Base-by-base conservation (phyloP, 2,888 invertebrate species). In the Leptopilina drosophilae region DNA sequence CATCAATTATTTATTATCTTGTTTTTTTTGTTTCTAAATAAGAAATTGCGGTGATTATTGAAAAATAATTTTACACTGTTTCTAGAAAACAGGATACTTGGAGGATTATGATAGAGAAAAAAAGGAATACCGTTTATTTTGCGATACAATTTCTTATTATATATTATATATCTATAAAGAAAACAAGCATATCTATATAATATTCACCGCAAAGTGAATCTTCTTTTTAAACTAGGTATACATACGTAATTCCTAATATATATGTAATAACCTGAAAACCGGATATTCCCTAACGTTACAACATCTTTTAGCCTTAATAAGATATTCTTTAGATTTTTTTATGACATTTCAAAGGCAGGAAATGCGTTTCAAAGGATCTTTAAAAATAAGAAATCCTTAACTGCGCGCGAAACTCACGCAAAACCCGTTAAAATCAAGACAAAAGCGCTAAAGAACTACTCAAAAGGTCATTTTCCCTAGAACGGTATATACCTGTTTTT, bases 311-410 rank as follows among this genome's bases (percentile, higher is more conserved):
- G 11, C 49, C 49, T 49, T 49, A 49, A 49, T 49, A 49, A 49
- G 49, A 49, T 49, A 11, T 49, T 11, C 49, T 49, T 42, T 8
- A 49, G 49, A 2, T 49, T 49, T 49, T 62, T 62, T 62, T 62
- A 62, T 62, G 62, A 62, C 62, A 20, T 56, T 56, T 73, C 14
- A 56, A 73, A 73, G 73, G 56, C 73, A 73, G 73, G 73, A 73
- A 73, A 53, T 73, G 56, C 69, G 26, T 53, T 69, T 26, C 14
- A 40, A 12, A 73, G 40, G 73, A 73, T 73, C 20, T 15, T 42
- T 8, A 20, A 26, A 73, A 67, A 33, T 33, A 33, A 33, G 33
- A 69, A 56, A n/a, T 56, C 11, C 15, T 56, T 73, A 56, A 33
- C 56, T 53, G 33, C 4, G 33, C 33, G 33, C 33, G n/a, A 73